phyloP scores from a whole-genome alignment of 2,888 invertebrate species.

The Octonoba sinensis region DNA sequence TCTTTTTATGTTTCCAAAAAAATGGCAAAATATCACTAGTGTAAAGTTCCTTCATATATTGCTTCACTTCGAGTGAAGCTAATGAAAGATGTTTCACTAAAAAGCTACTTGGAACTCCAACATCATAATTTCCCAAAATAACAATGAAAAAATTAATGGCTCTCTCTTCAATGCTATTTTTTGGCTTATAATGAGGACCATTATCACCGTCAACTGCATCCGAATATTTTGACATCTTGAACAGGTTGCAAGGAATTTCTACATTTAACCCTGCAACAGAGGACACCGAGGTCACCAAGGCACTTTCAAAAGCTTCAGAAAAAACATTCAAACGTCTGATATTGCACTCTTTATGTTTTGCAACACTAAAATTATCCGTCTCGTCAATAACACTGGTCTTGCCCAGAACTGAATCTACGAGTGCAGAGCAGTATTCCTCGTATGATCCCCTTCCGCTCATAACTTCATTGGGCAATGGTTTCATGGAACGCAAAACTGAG shows the following conservation, averaged over 20 bases:
- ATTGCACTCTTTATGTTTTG: background rate
- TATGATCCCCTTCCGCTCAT: background rate
- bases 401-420: background rate
- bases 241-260: too few species aligned
- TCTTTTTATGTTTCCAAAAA: background rate
- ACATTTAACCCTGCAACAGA: too few species aligned
- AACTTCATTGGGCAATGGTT: too few species aligned
- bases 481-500: too few species aligned
- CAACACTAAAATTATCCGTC: background rate
- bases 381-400: background rate
- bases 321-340: background rate
- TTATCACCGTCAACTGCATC: background rate
- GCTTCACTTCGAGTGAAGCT: constrained; percentile 5
- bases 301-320: background rate
- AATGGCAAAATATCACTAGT: constrained; percentile 7
- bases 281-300: too few species aligned
- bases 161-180: background rate
- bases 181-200: background rate
- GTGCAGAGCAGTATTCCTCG: background rate
- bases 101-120: background rate
- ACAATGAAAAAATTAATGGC: constrained; percentile 26
- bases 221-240: background rate
- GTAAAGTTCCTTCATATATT: constrained; percentile 9
- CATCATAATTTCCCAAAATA: constrained; percentile 1
- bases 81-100: background rate